These are phyloP conservation scores for Agonum fuliginosum DNA, from an alignment of 2,888 invertebrate genomes.

Conservation along the genomic window DNA sequence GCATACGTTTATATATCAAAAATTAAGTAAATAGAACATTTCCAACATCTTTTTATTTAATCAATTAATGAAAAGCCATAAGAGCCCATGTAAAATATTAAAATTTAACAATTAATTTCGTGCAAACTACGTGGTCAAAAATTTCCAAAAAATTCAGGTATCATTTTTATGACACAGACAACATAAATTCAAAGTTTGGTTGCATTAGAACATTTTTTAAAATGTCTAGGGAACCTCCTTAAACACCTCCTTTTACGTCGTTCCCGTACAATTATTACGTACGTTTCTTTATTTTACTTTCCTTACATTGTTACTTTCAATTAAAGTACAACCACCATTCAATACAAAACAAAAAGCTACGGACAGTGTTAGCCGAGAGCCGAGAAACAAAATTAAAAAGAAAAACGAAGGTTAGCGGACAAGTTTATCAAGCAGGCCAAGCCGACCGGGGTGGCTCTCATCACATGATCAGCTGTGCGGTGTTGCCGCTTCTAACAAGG, in stretches of 20 bases:
- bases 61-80: no score
- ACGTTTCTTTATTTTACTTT: slow-evolving; percentile 6
- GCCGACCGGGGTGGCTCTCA: slow-evolving; percentile 18
- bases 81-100: no score
- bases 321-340: slow-evolving; percentile 16
- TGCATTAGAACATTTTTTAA: no score
- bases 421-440: slow-evolving; percentile 33
- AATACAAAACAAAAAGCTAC: slow-evolving; percentile 11
- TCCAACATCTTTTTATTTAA: no score
- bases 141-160: background rate
- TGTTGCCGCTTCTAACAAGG: slow-evolving; percentile 8
- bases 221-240: no score
- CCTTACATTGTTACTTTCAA: slow-evolving; percentile 1
- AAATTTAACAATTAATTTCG: no score
- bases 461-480: slow-evolving; percentile 37
- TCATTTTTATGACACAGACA: no score
- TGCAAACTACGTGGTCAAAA: background rate
- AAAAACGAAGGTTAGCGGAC: slow-evolving; percentile 20
- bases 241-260: no score
- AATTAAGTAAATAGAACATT: no score
- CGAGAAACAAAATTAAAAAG: slow-evolving; percentile 39
- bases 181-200: no score
- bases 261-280: no score
- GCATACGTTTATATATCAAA: no score
- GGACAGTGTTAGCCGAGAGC: slow-evolving; percentile 6